Conservation (phyloP, 2,888 invertebrate genomes). For the Mimas tiliae region DNA sequence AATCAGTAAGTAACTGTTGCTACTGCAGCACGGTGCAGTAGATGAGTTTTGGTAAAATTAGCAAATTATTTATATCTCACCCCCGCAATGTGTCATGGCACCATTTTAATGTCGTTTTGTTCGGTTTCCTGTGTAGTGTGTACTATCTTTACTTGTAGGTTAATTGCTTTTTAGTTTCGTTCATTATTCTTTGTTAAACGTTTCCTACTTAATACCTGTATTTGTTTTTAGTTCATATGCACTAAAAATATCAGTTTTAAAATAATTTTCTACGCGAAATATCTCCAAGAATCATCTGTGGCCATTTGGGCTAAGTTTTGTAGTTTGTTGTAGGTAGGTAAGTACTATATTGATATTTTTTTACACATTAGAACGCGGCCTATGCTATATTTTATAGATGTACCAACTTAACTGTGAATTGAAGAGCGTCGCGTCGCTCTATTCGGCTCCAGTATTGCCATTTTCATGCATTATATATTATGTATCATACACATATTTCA, state of each 20-base stretch:
- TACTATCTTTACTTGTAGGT: conserved; percentile 16
- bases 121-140: conserved; percentile 16
- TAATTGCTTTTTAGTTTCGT: background rate
- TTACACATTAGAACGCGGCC: no score
- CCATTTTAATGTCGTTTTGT: conserved; percentile 27
- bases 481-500: no score
- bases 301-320: no score
- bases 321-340: no score
- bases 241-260: background rate
- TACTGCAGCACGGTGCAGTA: conserved; percentile 22
- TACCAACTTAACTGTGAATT: no score
- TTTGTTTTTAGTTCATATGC: background rate
- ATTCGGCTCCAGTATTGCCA: no score
- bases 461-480: no score
- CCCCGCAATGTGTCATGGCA: conserved; percentile 25
- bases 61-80: conserved; percentile 27
- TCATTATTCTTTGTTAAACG: background rate
- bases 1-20: conserved; percentile 5
- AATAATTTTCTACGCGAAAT: background rate
- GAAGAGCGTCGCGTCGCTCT: no score
- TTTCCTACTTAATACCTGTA: conserved; percentile 2
- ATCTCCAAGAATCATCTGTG: no score
- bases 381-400: no score
- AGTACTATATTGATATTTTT: no score
- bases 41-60: conserved; percentile 24